Evolutionary conservation across 64 coral and sea anemone species (phyloP), one percentile per base, ranked within the genome.

Genomic region (Trachythela sp.): DNA sequence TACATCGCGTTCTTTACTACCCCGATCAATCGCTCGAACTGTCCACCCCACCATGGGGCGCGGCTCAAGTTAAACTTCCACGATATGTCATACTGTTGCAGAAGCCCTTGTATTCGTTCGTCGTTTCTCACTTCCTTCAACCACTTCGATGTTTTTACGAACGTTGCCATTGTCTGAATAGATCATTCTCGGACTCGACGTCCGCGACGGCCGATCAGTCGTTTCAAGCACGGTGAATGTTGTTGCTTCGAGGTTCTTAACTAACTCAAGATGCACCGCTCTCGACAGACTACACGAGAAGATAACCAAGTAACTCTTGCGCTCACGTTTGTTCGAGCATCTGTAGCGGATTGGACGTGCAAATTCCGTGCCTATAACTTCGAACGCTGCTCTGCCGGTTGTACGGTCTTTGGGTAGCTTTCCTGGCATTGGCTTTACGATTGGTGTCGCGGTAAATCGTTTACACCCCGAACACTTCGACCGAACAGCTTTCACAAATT

Each of bases 121-220:
- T 89, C 87, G 8, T 89, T 22, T 27, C 70, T 41, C 43, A 89
- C 70, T 72, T 77, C 64, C 68, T 35, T 72, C 68, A 72, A 26
- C 68, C 68, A 72, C 68, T 72, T 72, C 15, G 68, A 27, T 14
- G 68, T 26, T 76, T 89, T 83, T 11, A 56, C 33, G 40, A 89
- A 89, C 6, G 88, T 89, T n/a, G 70, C 68, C 88, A 83, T 89
- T 89, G 20, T 89, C 88, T 35, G 88, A 89, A 24, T 89, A 89
- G 75, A 89, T 59, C 18, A 89, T 42, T 11, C 88, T 17, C n/a
- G 35, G 87, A 32, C 87, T n/a, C n/a, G n/a, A n/a, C n/a, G 13
- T 20, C 87, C 68, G 0, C 87, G 41, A 1, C 59, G 36, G 9
- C 15, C 68, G 68, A 72, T 72, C 33, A 72, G 68, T 1, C 68